These are phyloP conservation scores for Drosophila nigromelanica DNA, from an alignment of 1,140 invertebrate genomes.

Conservation along the genomic window DNA sequence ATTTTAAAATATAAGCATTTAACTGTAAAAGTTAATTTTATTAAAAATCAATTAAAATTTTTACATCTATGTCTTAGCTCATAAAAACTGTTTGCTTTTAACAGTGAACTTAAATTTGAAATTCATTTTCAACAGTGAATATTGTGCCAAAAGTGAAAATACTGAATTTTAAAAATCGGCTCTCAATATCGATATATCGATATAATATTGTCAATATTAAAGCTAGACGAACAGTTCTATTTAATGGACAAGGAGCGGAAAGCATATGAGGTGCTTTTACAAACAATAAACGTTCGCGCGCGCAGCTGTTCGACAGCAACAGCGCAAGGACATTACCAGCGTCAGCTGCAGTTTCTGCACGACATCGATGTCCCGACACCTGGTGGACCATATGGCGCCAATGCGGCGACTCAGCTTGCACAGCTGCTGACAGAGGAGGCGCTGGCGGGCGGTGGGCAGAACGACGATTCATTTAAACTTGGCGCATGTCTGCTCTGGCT, in stretches of 20 bases:
- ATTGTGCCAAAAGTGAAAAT: too few species aligned
- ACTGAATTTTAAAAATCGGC: background rate
- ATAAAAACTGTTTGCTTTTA: too few species aligned
- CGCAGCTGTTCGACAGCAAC: background rate
- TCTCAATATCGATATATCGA: conserved; percentile 18
- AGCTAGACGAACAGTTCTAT: background rate
- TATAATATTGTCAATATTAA: background rate
- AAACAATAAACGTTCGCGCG: conserved; percentile 22
- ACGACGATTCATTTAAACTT: conserved; percentile 17
- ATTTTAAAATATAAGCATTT: too few species aligned
- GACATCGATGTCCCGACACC: conserved; percentile 25
- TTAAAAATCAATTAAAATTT: too few species aligned
- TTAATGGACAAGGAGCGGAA: conserved; percentile 59
- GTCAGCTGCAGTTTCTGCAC: conserved; percentile 42
- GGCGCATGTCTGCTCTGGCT: conserved; percentile 54
- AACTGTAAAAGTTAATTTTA: too few species aligned
- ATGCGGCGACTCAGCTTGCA: conserved; percentile 32
- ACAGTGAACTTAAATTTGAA: too few species aligned
- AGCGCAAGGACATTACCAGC: conserved; percentile 14
- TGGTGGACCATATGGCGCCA: conserved; percentile 15
- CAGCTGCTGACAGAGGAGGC: conserved; percentile 43
- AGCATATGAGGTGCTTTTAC: conserved; percentile 39
- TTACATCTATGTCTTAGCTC: too few species aligned
- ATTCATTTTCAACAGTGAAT: background rate
- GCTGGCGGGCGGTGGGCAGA: background rate